Conservation (phyloP, 2,113 vertebrate genomes). For the Chamaea fasciata region DNA sequence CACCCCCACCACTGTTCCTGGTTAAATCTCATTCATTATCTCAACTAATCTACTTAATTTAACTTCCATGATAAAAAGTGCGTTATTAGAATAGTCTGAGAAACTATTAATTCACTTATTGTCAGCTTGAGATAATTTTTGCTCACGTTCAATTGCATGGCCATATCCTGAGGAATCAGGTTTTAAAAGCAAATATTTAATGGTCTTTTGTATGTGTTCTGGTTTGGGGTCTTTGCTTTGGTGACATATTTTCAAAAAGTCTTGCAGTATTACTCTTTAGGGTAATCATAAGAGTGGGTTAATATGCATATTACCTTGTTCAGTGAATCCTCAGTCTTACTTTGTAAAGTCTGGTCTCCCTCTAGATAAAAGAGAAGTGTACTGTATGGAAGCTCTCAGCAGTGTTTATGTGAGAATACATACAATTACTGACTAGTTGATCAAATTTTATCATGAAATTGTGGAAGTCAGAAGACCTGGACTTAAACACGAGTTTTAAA, state of each 20-base stretch:
- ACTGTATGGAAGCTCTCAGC: neutral
- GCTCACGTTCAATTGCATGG: neutral
- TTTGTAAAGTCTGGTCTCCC: neutral
- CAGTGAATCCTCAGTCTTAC: neutral
- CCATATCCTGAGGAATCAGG: neutral
- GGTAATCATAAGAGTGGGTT: neutral
- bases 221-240: neutral
- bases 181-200: neutral
- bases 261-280: neutral
- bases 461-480: neutral
- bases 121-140: neutral
- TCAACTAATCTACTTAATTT: neutral
- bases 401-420: neutral
- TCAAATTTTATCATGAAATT: neutral
- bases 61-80: neutral
- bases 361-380: neutral
- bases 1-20: neutral
- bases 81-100: neutral
- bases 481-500: neutral
- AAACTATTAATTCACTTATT: neutral
- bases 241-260: neutral
- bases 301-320: neutral
- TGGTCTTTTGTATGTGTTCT: neutral
- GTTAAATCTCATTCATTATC: neutral
- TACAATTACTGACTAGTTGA: neutral